Conservation (phyloP, 2,113 vertebrate genomes). For the Thomomys bottae region DNA sequence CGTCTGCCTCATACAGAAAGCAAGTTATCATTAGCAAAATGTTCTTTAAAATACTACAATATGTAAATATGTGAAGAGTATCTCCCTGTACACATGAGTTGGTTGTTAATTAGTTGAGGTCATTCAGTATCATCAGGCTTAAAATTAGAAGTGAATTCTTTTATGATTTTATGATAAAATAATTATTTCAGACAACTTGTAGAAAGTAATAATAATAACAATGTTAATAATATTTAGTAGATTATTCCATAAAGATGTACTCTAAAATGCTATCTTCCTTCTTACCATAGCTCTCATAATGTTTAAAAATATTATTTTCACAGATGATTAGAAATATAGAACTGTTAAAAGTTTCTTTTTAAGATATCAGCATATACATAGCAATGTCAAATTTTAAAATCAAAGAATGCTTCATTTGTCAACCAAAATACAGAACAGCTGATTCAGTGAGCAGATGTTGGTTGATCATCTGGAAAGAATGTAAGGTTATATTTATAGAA, state of each 20-base stretch:
- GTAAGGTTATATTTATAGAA: conserved; percentile 43
- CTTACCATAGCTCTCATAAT: not conserved
- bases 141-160: not conserved
- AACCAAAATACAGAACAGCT: conserved; percentile 41
- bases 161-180: not conserved
- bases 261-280: not conserved
- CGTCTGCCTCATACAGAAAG: not conserved
- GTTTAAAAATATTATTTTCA: not conserved
- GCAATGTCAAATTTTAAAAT: conserved; percentile 41
- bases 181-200: conserved; percentile 9
- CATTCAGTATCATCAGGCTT: not conserved
- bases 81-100: not conserved
- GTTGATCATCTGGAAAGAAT: conserved; percentile 58
- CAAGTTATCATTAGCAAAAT: not conserved
- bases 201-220: not conserved
- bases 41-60: not conserved
- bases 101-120: conserved; percentile 8
- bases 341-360: not conserved
- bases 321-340: not conserved
- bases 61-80: not conserved
- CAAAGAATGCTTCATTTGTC: conserved; percentile 47
- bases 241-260: conserved; percentile 12
- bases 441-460: conserved; percentile 50
- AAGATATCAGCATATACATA: not conserved
- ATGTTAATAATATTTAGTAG: not conserved